Base-by-base conservation (phyloP, 30 jellyfish, hydroid and myxozoan species). In the Nemopilema nomurai region DNA sequence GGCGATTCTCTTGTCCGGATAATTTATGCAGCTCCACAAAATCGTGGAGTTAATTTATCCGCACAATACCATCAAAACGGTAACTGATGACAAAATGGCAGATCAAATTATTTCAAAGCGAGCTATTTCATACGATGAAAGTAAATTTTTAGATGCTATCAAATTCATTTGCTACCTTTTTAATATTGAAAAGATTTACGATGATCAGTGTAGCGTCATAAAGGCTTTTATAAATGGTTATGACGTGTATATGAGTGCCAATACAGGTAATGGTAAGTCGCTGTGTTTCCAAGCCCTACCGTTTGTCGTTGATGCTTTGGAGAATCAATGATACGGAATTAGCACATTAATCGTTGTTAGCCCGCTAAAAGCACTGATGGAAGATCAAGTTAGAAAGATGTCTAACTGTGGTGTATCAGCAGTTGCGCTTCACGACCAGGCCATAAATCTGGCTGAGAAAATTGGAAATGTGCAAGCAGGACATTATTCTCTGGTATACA, bases 401-500 rank as follows among this genome's bases (percentile, higher is more conserved):
- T 16, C 24, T 49, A 17, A 27, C 25, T 19, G 32, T 74, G 84
- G 84, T 16, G 49, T 74, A 30, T 23, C 29, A 23, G 84, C 84
- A 21, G 70, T 74, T n/a, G 32, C 84, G 70, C 57, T 77, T 18
- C 87, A 77, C 49, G 87, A 77, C 78, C 80, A 23, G 62, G 87
- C 28, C 29, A 25, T 77, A 22, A 49, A 52, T 20, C 69, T 77
- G 51, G 87, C 28, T 22, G 53, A 51, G 69, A 77, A 77, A 53
- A 16, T 77, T n/a, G 69, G 27, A 23, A 32, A 77, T 49, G 78
- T 52, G 62, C 28, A 22, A 49, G 80, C 52, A 22, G 87, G 77
- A 16, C 33, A 23, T 53, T 77, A 24, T 77, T 28, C 20, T 77
- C 79, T 4, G 28, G 28, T 51, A 30, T 77, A 27, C 62, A 41